A percentile compares a stretch with the other conserved stretches of the same genome.
Conservation (phyloP, 2,797 vertebrate genomes). For the Octomys mimax region DNA sequence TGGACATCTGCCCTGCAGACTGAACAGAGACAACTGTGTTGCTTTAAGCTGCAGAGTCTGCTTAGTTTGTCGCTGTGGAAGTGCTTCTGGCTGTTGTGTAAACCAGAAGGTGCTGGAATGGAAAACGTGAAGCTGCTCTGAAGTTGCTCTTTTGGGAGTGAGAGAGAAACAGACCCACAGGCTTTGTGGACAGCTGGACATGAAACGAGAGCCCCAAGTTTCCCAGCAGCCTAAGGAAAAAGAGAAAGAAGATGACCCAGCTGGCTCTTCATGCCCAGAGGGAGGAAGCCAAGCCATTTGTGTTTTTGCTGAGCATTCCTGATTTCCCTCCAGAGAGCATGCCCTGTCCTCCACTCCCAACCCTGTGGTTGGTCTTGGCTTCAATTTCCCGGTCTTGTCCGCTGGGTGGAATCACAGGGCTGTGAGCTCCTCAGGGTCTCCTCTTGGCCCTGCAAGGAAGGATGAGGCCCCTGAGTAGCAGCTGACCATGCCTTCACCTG, state of each 20-base stretch:
- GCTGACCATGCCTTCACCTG: no score
- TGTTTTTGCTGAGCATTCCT: background rate
- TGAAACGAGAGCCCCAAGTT: background rate
- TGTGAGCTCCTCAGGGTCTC: background rate
- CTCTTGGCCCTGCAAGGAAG: background rate
- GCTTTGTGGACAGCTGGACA: background rate
- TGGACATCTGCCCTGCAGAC: background rate
- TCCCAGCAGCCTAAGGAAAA: constrained; percentile 14
- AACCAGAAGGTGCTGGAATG: background rate
- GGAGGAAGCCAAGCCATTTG: background rate
- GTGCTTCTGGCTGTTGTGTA: rapidly evolving
- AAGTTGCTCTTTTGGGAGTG: background rate
- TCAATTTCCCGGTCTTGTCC: background rate
- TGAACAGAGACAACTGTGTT: background rate
- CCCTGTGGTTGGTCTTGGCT: background rate
- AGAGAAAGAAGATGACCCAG: background rate
- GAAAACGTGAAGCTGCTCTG: background rate
- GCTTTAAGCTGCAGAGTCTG: background rate
- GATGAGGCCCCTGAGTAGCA: background rate
- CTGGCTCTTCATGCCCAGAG: background rate
- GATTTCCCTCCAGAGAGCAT: background rate
- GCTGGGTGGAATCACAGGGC: background rate
- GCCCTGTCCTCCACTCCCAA: no score
- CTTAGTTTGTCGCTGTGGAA: background rate
- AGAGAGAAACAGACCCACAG: background rate